Evolutionary conservation across 2,888 invertebrate genomes (phyloP), one percentile per base, ranked within the genome.

Genomic region (Lithodes maja): DNA sequence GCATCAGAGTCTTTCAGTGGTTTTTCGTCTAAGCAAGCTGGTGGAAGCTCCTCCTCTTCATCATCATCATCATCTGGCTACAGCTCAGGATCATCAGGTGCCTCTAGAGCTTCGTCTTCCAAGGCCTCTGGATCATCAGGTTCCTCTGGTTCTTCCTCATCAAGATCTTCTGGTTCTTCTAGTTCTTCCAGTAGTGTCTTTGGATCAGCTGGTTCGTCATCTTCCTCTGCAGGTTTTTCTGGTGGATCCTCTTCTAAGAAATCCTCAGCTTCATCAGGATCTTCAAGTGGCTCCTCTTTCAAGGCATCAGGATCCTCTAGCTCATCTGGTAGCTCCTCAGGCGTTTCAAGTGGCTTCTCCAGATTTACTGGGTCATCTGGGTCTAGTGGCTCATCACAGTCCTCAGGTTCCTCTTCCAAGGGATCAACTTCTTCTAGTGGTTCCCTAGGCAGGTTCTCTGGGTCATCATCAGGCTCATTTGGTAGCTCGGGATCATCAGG

Each of bases 121-220:
- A 71, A 75, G n/a, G 52, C 82, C 17, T 89, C 78, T 78, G 83
- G 77, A 49, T 52, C 77, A 9, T 49, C 84, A n/a, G 68, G 79
- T 15, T 15, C 50, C 3, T 83, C 87, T 49, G 74, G 81, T 7
- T 53, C 89, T 52, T 53, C 84, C 54, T 55, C 69, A n/a, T 15
- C 49, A 3, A 15, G 52, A 12, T 17, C 15, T 12, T 81, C 81
- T 15, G 55, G 75, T 52, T 78, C 77, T 50, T 55, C 81, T 15
- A 33, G 55, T 5, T 54, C 83, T 53, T 75, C 87, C 9, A 17
- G 17, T 49, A 1, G n/a, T 12, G 68, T 33, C 55, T 78, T 69
- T 50, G 50, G 82, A 1, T 53, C 77, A 5, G 2, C 83, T 3
- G 68, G 17, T n/a, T 54, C 33, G 33, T 55, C 88, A 9, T 74